Percentiles rank a stretch among this genome's conserved stretches.
Conservation (phyloP, 1,140 invertebrate genomes). For the Drosophila nasuta region DNA sequence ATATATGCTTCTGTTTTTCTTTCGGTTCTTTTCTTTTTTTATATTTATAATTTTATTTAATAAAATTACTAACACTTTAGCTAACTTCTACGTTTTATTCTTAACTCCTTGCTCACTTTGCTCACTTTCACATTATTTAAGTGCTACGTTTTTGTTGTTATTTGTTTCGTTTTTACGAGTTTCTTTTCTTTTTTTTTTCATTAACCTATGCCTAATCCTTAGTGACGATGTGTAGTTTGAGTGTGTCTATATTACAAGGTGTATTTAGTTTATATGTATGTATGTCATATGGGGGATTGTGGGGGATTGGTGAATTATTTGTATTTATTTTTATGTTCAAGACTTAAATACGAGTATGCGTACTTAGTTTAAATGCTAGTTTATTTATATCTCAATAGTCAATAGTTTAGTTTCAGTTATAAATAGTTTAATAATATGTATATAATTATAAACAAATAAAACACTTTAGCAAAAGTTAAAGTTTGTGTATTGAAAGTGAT, state of each 20-base stretch:
- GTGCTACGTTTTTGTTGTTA: constrained; percentile 53
- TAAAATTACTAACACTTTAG: constrained; percentile 83
- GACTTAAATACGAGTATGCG: constrained; percentile 62
- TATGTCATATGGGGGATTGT: constrained; percentile 16
- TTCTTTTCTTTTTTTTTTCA: constrained; percentile 37
- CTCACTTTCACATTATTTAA: constrained; percentile 64
- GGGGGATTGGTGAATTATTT: constrained; percentile 15
- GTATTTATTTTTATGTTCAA: constrained; percentile 54
- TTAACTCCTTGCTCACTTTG: constrained; percentile 36
- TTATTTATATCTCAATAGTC: constrained; percentile 81
- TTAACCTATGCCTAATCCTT: constrained; percentile 63
- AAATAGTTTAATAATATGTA: constrained; percentile 76
- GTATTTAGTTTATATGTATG: constrained; percentile 34
- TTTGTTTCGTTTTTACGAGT: constrained; percentile 46
- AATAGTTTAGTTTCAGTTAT: constrained; percentile 79
- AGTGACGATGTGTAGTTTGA: constrained; percentile 58
- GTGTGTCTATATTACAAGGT: constrained; percentile 75
- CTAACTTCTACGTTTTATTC: constrained; percentile 72
- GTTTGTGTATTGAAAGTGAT: constrained; percentile 2
- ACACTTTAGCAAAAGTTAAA: constrained; percentile 5
- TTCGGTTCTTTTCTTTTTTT: constrained; percentile 19
- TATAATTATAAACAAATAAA: constrained; percentile 69
- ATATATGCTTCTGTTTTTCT: constrained; percentile 24
- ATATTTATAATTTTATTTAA: constrained; percentile 77
- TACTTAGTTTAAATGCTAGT: constrained; percentile 69